Evolutionary conservation across 2,888 invertebrate species (phyloP), one percentile per base, ranked within the genome.

Genomic region (Polyommatus iphigenia): DNA sequence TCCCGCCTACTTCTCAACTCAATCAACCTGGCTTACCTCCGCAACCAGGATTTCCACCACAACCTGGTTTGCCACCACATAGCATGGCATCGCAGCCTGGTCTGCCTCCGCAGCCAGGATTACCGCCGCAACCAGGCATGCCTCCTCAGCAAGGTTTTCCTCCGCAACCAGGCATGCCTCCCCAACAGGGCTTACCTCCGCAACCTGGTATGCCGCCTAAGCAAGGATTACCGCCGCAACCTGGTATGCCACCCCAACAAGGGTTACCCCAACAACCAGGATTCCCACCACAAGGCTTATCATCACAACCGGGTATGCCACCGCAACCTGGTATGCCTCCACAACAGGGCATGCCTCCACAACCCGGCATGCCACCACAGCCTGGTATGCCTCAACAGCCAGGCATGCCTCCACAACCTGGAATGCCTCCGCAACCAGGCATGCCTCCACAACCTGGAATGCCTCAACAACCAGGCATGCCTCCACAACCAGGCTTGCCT

Each of bases 191-290:
- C 2, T 78, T 82, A 78, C 79, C 81, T 76, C 82, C 79, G 8
- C 84, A 78, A 79, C 80, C 81, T 20, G 81, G 81, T 29, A 80
- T 83, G 79, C 81, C 79, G 6, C 77, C 80, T 3, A 85, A 84
- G 78, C 83, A 85, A 76, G 87, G 87, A 0, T 84, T 86, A 80
- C 84, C 85, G 0, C 86, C 87, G n/a, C 83, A 88, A 80, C 85
- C 86, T 59, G 20, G 59, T 59, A 62, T 83, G 79, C 81, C 79
- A 2, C 76, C 81, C 3, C 87, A 83, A 78, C 83, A 85, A 76
- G 87, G 87, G 0, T 83, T 85, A 80, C 84, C 85, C 1, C 85
- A 87, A 13, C 83, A 88, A 80, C 86, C 87, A 24, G 89, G 87
- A 76, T 78, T 82, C 78, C 82, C 80, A 8, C 79, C 80, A 3